Conservation (phyloP, 2,797 vertebrate species). For the Mus caroli region DNA sequence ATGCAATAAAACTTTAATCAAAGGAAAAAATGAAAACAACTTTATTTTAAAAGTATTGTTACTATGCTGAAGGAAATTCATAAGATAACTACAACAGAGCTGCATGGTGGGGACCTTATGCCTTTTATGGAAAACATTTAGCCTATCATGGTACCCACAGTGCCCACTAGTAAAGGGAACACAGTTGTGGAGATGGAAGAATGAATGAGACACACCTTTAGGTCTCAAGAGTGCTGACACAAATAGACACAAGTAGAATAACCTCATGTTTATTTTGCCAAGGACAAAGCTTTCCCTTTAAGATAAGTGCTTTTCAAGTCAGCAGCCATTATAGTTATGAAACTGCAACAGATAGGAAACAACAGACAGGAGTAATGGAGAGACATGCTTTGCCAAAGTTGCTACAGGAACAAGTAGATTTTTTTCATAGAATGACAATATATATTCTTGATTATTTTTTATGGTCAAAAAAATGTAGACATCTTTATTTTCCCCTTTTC, state of each 20-base stretch:
- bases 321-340: background rate
- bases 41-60: background rate
- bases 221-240: background rate
- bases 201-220: background rate
- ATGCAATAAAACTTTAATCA: too few species aligned
- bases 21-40: too few species aligned
- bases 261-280: background rate
- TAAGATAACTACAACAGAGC: slow-evolving; percentile 10
- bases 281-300: background rate
- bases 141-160: background rate
- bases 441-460: slow-evolving; percentile 9
- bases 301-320: background rate
- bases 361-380: background rate
- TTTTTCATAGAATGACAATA: background rate
- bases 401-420: background rate
- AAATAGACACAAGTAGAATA: background rate
- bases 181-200: background rate
- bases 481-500: background rate
- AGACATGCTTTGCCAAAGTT: background rate
- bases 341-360: background rate
- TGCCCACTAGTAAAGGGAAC: background rate
- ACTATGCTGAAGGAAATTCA: background rate
- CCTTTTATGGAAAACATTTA: background rate
- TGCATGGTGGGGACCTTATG: background rate
- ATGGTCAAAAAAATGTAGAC: background rate